These are phyloP conservation scores for Cactoblastis cactorum DNA, from an alignment of 2,888 invertebrate genomes.

Conservation along the genomic window DNA sequence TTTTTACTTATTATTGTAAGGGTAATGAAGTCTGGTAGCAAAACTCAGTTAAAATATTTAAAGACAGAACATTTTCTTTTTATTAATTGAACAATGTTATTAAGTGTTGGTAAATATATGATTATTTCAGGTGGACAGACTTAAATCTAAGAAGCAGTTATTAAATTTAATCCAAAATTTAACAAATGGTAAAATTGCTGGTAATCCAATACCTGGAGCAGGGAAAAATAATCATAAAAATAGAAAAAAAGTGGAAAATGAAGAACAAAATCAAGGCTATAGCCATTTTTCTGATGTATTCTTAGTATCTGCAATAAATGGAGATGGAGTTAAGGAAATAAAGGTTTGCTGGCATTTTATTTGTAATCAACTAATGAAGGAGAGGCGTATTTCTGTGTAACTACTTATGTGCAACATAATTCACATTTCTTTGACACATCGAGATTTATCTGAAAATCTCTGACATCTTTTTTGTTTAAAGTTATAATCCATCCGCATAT, in stretches of 20 bases:
- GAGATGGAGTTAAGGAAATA: constrained; percentile 86
- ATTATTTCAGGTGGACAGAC: constrained; percentile 81
- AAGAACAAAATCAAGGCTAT: constrained; percentile 41
- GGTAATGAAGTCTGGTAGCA: too few species aligned
- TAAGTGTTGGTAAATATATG: background rate
- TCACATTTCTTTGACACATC: too few species aligned
- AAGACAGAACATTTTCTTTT: background rate
- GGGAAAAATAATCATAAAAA: constrained; percentile 32
- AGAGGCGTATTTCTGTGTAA: background rate
- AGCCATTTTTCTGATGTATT: constrained; percentile 91
- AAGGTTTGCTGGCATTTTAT: constrained; percentile 62
- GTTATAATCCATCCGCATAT: too few species aligned
- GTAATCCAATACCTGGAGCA: constrained; percentile 51
- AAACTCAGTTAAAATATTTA: background rate
- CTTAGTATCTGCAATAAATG: constrained; percentile 91
- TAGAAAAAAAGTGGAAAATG: background rate
- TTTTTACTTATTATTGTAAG: too few species aligned
- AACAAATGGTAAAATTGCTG: constrained; percentile 80
- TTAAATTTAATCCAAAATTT: constrained; percentile 84
- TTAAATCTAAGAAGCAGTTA: constrained; percentile 86
- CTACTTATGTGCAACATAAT: too few species aligned
- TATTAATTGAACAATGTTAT: too few species aligned
- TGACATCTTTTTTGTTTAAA: too few species aligned
- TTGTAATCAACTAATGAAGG: background rate
- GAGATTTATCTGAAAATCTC: too few species aligned